These are phyloP conservation scores for Astatotilapia flaviijosephi DNA, from an alignment of 2,113 vertebrate genomes.

Conservation along the genomic window DNA sequence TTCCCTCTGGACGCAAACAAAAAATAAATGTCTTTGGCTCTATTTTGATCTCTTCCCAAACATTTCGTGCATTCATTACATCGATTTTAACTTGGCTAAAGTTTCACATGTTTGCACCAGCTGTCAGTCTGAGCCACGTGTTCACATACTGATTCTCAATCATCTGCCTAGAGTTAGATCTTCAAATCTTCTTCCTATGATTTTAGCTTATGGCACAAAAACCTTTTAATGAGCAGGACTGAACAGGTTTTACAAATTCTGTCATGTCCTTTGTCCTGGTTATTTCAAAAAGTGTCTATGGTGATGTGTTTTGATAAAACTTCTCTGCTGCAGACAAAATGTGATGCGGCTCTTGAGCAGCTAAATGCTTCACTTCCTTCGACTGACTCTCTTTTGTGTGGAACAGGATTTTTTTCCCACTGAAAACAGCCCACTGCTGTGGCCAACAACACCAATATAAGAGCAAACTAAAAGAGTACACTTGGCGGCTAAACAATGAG, in stretches of 20 bases:
- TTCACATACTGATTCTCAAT: neutral
- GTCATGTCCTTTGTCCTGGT: neutral
- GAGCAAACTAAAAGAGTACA: neutral
- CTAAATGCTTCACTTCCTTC: neutral
- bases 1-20: neutral
- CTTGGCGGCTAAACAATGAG: neutral
- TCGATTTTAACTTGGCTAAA: neutral
- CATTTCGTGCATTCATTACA: neutral
- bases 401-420: neutral
- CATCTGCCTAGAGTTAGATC: neutral
- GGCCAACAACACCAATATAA: neutral
- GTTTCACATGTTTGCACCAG: neutral
- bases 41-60: neutral
- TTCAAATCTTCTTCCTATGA: neutral
- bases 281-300: neutral
- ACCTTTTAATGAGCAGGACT: neutral
- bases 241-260: neutral
- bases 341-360: neutral
- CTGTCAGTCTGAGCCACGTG: neutral
- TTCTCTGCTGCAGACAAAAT: neutral
- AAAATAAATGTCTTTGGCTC: neutral
- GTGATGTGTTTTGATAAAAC: neutral
- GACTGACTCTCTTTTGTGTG: neutral
- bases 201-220: neutral
- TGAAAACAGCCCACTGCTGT: neutral